phyloP scores from a whole-genome alignment of 64 coral and sea anemone species.

The Anthopleura sola region DNA sequence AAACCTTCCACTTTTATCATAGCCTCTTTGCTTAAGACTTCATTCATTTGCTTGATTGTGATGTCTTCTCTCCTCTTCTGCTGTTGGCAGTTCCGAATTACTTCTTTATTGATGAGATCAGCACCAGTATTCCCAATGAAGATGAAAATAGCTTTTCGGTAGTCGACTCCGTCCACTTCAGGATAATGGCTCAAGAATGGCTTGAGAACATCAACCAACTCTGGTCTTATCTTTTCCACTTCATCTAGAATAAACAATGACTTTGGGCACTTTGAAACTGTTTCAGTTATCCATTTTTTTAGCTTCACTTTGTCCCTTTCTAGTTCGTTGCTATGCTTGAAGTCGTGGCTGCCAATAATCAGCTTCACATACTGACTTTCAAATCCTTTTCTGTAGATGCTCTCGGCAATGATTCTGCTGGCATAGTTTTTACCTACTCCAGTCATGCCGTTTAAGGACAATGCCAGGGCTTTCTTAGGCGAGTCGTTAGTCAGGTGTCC shows the following conservation, averaged over 20 bases:
- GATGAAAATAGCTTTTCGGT: conserved; percentile 77
- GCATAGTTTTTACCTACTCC: conserved; percentile 53
- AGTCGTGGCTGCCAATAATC: conserved; percentile 88
- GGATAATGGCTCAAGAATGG: conserved; percentile 69
- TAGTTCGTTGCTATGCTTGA: conserved; percentile 44
- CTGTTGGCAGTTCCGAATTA: conserved; percentile 48
- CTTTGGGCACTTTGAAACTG: conserved; percentile 44
- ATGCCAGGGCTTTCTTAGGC: conserved; percentile 36
- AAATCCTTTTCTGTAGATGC: conserved; percentile 69
- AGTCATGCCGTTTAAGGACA: conserved; percentile 61
- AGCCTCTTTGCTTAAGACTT: conserved; percentile 53
- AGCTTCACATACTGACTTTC: conserved; percentile 58
- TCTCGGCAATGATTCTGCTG: conserved; percentile 55
- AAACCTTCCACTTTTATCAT: conserved; percentile 73
- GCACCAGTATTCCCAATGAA: conserved; percentile 91
- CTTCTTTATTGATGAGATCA: conserved; percentile 57
- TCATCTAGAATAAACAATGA: conserved; percentile 91
- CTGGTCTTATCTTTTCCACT: conserved; percentile 83
- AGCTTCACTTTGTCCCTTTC: conserved; percentile 44
- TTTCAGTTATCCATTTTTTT: conserved; percentile 21
- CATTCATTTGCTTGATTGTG: conserved; percentile 77
- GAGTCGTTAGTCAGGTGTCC: conserved; percentile 40
- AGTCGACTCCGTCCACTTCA: conserved; percentile 62
- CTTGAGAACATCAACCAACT: conserved; percentile 68
- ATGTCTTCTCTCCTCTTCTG: conserved; percentile 63